Percentiles rank a stretch among this genome's conserved stretches.
These are phyloP conservation scores for Diplazon laetatorius DNA, from an alignment of 2,888 invertebrate genomes.

Conservation along the genomic window DNA sequence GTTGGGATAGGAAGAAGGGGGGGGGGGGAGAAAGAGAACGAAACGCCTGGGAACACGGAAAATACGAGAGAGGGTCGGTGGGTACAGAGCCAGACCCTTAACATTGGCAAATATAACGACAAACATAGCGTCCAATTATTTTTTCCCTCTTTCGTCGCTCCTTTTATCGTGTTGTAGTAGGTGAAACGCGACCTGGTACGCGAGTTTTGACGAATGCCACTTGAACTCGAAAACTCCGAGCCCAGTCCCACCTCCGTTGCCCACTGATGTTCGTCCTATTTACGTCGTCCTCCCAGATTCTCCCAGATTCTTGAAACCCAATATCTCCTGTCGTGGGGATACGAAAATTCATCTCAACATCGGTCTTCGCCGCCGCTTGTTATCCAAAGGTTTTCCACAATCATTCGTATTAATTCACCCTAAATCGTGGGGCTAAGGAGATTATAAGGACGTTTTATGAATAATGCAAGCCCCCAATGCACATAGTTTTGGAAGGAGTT, in stretches of 20 bases:
- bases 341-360: slow-evolving; percentile 27
- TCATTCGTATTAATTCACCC: slow-evolving; percentile 74
- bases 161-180: slow-evolving; percentile 62
- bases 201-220: slow-evolving; percentile 76
- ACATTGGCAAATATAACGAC: slow-evolving; percentile 73
- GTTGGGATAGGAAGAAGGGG: background rate
- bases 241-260: slow-evolving; percentile 68
- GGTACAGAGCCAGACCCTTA: slow-evolving; percentile 56
- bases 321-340: slow-evolving; percentile 28
- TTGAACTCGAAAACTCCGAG: slow-evolving; percentile 70
- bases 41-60: slow-evolving; percentile 35
- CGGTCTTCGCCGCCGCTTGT: slow-evolving; percentile 38
- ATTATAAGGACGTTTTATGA: slow-evolving; percentile 80
- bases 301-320: slow-evolving; percentile 26
- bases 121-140: slow-evolving; percentile 80
- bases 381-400: slow-evolving; percentile 31
- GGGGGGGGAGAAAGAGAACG: slow-evolving; percentile 4
- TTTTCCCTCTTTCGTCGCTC: slow-evolving; percentile 71
- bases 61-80: slow-evolving; percentile 35
- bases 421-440: slow-evolving; percentile 73
- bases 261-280: slow-evolving; percentile 63
- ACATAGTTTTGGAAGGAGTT: too few species aligned
- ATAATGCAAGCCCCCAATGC: slow-evolving; percentile 78
- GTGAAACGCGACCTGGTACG: slow-evolving; percentile 53
- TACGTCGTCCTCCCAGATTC: slow-evolving; percentile 46